phyloP scores from a whole-genome alignment of 2,113 vertebrate genomes.

The Cynocephalus volans region DNA sequence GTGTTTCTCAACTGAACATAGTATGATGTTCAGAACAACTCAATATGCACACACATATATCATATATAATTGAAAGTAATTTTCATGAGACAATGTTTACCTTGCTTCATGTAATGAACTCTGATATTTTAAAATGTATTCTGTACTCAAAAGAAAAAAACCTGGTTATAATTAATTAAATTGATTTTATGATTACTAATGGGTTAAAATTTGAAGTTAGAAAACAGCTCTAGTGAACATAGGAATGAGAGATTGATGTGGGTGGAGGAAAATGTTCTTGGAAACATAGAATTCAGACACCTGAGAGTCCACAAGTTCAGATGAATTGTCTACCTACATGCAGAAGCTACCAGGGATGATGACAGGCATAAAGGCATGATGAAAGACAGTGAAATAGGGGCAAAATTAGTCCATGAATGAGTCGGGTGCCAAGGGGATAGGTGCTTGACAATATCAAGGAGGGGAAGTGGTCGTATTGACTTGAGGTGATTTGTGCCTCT shows the following conservation, averaged over 20 bases:
- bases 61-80: background rate
- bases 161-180: slow-evolving; percentile 12
- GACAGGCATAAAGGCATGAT: background rate
- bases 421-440: background rate
- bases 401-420: background rate
- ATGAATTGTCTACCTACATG: background rate
- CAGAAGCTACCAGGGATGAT: background rate
- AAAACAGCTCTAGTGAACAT: background rate
- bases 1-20: background rate
- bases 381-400: background rate
- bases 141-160: slow-evolving; percentile 5
- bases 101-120: background rate
- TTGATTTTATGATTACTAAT: slow-evolving; percentile 18
- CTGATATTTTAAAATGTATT: background rate
- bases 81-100: slow-evolving; percentile 23
- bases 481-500: background rate
- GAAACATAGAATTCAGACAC: background rate
- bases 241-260: background rate
- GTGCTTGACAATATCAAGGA: background rate
- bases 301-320: background rate
- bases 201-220: background rate
- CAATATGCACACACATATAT: background rate
- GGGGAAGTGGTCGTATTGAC: background rate
- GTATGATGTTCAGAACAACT: background rate
- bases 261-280: background rate